Conservation (phyloP, 2,888 invertebrate genomes). For the Dryadula phaetusa region DNA sequence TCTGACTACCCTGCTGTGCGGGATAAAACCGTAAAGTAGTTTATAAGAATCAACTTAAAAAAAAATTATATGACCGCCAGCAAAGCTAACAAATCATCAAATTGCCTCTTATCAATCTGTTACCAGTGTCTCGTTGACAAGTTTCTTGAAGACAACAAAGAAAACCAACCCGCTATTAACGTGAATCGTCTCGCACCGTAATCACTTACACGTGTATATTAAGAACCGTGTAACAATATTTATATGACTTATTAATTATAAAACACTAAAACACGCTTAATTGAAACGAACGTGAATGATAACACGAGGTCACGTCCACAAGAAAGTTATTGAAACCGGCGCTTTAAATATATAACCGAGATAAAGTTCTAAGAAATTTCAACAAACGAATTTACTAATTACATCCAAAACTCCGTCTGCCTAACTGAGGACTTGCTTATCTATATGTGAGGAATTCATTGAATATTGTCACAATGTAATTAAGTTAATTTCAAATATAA, state of each 20-base stretch:
- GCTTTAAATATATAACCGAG: slow-evolving; percentile 13
- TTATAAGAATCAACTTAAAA: too few relatives aligned
- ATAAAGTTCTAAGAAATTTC: slow-evolving; percentile 29
- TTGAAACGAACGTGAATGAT: slow-evolving; percentile 35
- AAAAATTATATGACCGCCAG: too few relatives aligned
- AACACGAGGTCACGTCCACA: slow-evolving; percentile 31
- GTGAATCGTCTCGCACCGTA: not conserved
- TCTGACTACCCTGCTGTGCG: too few relatives aligned
- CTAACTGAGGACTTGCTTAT: slow-evolving; percentile 2
- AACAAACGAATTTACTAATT: slow-evolving; percentile 25
- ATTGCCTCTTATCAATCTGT: too few relatives aligned
- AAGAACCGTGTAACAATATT: not conserved
- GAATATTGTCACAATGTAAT: slow-evolving; percentile 22
- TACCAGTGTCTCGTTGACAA: too few relatives aligned
- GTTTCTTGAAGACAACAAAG: too few relatives aligned
- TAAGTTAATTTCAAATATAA: slow-evolving; percentile 18
- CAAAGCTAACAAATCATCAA: too few relatives aligned
- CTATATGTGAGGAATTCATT: slow-evolving; percentile 1
- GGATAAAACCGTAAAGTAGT: too few relatives aligned
- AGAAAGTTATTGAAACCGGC: slow-evolving; percentile 25
- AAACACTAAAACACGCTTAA: slow-evolving; percentile 20
- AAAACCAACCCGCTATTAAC: too few relatives aligned
- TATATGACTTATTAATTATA: slow-evolving; percentile 21
- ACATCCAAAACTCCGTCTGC: slow-evolving; percentile 19
- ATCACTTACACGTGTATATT: slow-evolving; percentile 9